phyloP scores from a whole-genome alignment of 2,888 invertebrate species.

The Metalampra italica region DNA sequence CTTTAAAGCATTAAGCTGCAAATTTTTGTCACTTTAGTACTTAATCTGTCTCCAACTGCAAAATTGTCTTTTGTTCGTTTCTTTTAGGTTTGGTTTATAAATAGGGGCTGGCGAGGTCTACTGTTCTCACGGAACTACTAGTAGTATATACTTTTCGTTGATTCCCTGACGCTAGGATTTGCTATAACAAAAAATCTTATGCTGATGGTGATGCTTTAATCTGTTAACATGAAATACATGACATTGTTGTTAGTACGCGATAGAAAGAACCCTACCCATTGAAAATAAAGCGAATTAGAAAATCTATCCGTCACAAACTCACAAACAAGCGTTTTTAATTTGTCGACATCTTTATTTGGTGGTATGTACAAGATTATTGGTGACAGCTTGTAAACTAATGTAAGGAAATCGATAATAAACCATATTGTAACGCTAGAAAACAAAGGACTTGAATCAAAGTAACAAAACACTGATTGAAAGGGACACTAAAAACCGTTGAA shows the following conservation, averaged over 20 bases:
- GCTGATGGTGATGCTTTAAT: conserved; percentile 39
- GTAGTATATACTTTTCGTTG: no score
- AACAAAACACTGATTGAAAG: background rate
- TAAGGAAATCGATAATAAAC: background rate
- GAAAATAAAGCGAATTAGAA: conserved; percentile 21
- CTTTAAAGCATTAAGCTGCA: no score
- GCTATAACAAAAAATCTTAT: conserved; percentile 28
- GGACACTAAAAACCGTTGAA: background rate
- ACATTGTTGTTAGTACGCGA: conserved; percentile 39
- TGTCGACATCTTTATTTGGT: conserved; percentile 17
- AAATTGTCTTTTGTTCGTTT: no score
- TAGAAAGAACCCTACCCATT: conserved; percentile 28
- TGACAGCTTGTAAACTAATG: background rate
- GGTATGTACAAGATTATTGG: conserved; percentile 9
- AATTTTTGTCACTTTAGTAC: no score
- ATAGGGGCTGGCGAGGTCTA: no score
- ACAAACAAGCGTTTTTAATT: conserved; percentile 24
- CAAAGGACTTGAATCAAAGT: background rate
- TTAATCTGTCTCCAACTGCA: no score
- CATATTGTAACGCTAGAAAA: background rate
- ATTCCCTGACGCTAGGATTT: background rate
- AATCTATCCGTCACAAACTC: conserved; percentile 31
- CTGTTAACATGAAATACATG: conserved; percentile 40
- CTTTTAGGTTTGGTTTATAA: no score
- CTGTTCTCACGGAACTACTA: no score